Base-by-base conservation (phyloP, 2,113 vertebrate species). In the Pristiophorus japonicus region DNA sequence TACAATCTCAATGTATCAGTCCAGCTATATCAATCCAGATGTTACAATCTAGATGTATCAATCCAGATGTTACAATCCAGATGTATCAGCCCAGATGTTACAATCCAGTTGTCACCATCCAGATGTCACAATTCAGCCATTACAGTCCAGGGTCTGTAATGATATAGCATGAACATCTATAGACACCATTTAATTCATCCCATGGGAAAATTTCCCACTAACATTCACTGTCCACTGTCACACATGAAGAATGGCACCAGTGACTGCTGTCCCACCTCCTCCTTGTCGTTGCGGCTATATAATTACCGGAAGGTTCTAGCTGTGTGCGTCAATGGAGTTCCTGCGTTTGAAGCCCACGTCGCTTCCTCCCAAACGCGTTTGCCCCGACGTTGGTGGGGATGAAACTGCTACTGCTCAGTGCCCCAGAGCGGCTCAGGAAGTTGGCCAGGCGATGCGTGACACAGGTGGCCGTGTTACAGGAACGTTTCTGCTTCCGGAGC, bases 391-490 rank as follows among this genome's bases (percentile, higher is more conserved):
- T 20, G 2, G 92, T 94, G 38, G 92, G 63, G 4, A 45, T 45
- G 92, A 70, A 94, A 24, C 85, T 30, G 65, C 20, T 70, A 11
- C 92, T 94, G 38, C 92, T 38, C 65, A 67, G 3, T 1, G 38
- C 92, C 11, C 92, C 65, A 0, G 63, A 70, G 11, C 92, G 92
- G 92, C 92, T 94, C 65, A 94, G 92, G 24, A 67, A 94, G 63
- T 94, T 16, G 22, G 92, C 92, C 65, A 94, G 92, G 62, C 92
- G 92, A 18, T 70, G 65, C 14, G 65, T 94, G n/a, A 94, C 62
- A 24, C 92, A 94, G 0, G 92, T 94, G 38, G 92, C 38, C 3
- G 42, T 70, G 3, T 70, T 66, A 30, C 92, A 94, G 22, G 92
- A 94, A 5, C 65, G 92, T 3, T 70, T 94, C 92, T 70, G 63